Evolutionary conservation across 2,888 invertebrate species (phyloP).

Genomic region (Acanthosepion lycidas): DNA sequence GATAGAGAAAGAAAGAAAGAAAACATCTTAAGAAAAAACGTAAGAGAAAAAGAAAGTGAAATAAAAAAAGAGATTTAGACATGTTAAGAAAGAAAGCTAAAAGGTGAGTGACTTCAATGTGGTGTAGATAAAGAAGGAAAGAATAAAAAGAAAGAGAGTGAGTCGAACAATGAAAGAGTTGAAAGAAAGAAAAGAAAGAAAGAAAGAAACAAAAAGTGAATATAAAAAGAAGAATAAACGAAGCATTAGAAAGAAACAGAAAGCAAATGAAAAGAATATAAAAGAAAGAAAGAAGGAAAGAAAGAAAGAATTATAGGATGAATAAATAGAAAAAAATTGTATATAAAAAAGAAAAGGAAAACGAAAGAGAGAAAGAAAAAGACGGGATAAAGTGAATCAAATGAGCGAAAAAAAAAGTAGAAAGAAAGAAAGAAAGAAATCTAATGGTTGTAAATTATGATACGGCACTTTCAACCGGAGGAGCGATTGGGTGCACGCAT

Average conservation of each 20-base stretch:
- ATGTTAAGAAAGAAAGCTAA: no score
- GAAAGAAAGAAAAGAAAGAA: background rate
- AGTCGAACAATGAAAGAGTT: background rate
- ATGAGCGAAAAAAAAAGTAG: background rate
- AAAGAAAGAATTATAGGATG: background rate
- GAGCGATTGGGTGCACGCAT: background rate
- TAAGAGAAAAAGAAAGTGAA: no score
- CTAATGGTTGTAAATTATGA: background rate
- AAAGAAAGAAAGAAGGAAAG: background rate
- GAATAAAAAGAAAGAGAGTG: background rate
- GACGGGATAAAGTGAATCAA: background rate
- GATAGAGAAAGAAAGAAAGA: background rate
- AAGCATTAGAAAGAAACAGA: background rate
- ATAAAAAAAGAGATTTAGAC: no score
- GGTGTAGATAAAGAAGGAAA: background rate
- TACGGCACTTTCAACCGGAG: background rate
- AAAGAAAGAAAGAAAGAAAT: background rate
- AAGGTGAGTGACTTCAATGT: no score
- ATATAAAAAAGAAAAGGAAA: background rate
- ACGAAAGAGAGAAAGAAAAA: background rate
- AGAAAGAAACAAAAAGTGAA: background rate
- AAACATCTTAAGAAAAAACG: no score
- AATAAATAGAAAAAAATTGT: background rate
- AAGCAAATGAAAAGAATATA: background rate
- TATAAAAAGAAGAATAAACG: background rate